Conservation (phyloP, 2,888 invertebrate genomes). For the Orchesellides sinensis region DNA sequence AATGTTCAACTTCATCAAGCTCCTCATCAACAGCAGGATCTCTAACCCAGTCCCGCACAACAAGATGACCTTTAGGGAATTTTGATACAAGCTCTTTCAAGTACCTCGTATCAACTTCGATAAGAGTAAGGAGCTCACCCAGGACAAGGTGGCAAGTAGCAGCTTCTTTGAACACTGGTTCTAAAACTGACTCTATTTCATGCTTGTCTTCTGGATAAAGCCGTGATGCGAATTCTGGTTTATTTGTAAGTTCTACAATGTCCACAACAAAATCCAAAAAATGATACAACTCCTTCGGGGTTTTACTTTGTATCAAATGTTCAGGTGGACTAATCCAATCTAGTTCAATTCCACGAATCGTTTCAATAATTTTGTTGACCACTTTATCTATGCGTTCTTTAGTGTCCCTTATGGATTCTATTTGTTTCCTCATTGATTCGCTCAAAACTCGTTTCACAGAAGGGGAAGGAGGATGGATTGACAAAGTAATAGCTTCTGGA, state of each 20-base stretch:
- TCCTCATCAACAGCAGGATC: conserved; percentile 32
- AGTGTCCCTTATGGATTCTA: not conserved
- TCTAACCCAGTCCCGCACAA: conserved; percentile 41
- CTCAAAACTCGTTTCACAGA: not conserved
- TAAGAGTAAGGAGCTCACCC: conserved; percentile 21
- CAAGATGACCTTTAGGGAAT: conserved; percentile 41
- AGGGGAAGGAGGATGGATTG: no score
- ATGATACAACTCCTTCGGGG: conserved; percentile 36
- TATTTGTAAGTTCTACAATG: conserved; percentile 39
- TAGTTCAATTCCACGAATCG: conserved; percentile 31
- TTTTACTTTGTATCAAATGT: not conserved
- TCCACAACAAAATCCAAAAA: conserved; percentile 52
- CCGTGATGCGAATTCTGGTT: conserved; percentile 36
- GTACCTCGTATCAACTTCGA: conserved; percentile 50
- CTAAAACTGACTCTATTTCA: conserved; percentile 39
- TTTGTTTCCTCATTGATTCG: conserved; percentile 6
- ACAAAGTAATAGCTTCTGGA: no score
- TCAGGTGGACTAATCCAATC: conserved; percentile 43
- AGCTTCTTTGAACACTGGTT: conserved; percentile 43
- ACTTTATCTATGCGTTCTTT: conserved; percentile 3
- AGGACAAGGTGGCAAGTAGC: conserved; percentile 42
- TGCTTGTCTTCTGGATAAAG: conserved; percentile 51
- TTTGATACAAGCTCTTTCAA: conserved; percentile 50
- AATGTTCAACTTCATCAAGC: conserved; percentile 5
- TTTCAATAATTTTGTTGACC: not conserved